Base-by-base conservation (phyloP, 2,888 invertebrate genomes). In the Sceliomorpha sp. region DNA sequence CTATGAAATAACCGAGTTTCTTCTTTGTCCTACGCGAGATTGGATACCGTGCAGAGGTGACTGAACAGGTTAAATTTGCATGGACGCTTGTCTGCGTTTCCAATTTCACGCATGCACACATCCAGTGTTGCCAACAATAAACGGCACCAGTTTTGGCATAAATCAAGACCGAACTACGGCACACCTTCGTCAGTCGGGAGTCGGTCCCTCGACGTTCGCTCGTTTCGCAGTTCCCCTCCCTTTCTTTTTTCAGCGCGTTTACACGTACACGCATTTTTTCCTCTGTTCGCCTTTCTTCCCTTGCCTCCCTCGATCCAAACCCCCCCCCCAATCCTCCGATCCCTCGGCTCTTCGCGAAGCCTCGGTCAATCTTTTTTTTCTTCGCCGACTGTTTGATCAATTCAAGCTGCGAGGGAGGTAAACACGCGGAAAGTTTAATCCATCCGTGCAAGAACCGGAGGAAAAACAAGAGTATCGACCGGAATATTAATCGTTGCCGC, bases 31-130 rank as follows among this genome's bases (percentile, higher is more conserved):
- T 8, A 10, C 3, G 24, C 17, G 29, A 39, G 36, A 29, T 34
- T 69, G 78, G 76, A 80, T 75, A 70, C 72, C 75, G 78, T 68
- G 70, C 74, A 66, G 60, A 73, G 77, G 73, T 73, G 79, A 77
- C 78, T 74, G 78, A 24, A 74, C 80, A 75, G 79, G 79, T 82
- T 81, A 80, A 84, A 84, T 84, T 85, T 81, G 81, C 84, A 81
- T 83, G 83, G 81, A 77, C 82, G 83, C 84, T 82, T 81, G 82
- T 82, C 81, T 82, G 84, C 83, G 80, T 82, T 85, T 85, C 84
- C 84, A 85, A 85, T 84, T 85, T 85, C 84, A 85, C 83, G 84
- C 84, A 82, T 83, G 82, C 82, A 80, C 80, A 82, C 81, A 77
- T 79, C 73, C 78, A 81, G 59, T 70, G 67, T 70, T 68, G 67